Evolutionary conservation across 2,113 vertebrate species (phyloP), one percentile per base, ranked within the genome.

Genomic region (Oncorhynchus kisutch): DNA sequence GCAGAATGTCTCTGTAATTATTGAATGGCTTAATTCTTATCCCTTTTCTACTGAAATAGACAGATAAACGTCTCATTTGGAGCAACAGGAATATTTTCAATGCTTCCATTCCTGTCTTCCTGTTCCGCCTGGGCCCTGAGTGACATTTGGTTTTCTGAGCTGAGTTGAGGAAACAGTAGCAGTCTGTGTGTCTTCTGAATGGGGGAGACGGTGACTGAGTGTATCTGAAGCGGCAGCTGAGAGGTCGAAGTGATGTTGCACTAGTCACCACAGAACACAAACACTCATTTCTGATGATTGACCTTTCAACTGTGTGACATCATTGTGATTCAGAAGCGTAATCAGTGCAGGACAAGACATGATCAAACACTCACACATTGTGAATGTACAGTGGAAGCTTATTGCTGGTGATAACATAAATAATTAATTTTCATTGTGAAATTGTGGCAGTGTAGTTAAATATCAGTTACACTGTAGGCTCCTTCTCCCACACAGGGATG

Each of bases 261-360:
- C 81, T 74, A 76, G 72, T 80, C 67, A 82, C 67, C 78, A 80
- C 71, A 73, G n/a, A 75, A 67, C 75, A 73, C 12, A 67, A 48
- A 82, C 49, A 34, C 77, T 78, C 72, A 74, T 82, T 90, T 82
- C 81, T 84, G 76, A 64, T 31, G 68, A 67, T 74, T 83, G 77
- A 70, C 81, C 78, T 86, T 82, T 80, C 72, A 78, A 73, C 60
- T 82, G 75, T 71, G 60, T 80, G 79, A 83, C 54, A 34, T 85
- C 72, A 73, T 18, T 59, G 77, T 76, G 34, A 60, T 79, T 75
- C 25, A 60, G 57, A 82, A 82, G 14, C 24, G 8, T 68, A 70
- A 59, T 31, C 73, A 34, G 39, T 12, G 39, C 39, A 45, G 24
- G 54, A 78, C 27, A 20, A 81, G 29, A 78, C 25, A 71, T 6